Percentiles rank a stretch among this genome's conserved stretches.
These are phyloP conservation scores for Anhinga anhinga DNA, from an alignment of 2,113 vertebrate species.

Conservation along the genomic window DNA sequence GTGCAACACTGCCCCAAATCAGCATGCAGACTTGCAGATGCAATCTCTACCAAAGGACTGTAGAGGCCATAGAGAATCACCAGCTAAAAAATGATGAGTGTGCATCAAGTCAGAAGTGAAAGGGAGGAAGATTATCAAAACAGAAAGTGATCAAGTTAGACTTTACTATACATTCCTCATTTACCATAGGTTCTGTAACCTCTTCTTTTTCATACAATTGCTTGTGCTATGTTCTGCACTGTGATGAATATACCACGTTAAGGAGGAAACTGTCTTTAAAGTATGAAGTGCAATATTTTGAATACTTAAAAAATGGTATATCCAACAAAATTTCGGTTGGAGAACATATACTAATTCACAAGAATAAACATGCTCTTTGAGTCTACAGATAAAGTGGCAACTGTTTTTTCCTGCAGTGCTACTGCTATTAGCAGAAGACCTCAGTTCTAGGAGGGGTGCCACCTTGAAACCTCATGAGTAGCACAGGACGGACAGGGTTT, in stretches of 20 bases:
- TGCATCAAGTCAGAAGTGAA: background rate
- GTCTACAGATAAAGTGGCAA: background rate
- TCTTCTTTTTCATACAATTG: background rate
- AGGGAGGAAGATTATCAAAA: background rate
- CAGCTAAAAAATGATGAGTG: background rate
- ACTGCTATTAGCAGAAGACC: background rate
- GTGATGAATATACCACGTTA: background rate
- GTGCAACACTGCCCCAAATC: background rate
- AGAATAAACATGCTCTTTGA: background rate
- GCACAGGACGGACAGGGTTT: background rate
- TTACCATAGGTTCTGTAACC: background rate
- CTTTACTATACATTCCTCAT: background rate
- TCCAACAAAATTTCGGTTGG: background rate
- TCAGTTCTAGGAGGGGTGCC: background rate
- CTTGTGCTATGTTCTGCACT: background rate
- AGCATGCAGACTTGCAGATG: fast-evolving
- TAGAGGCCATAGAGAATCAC: background rate
- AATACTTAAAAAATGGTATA: background rate
- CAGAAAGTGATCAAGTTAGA: background rate
- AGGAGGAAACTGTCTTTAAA: background rate
- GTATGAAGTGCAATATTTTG: background rate
- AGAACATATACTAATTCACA: background rate
- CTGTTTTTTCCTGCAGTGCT: background rate
- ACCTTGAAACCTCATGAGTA: background rate
- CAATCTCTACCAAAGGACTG: background rate